Base-by-base conservation (phyloP, 2,888 invertebrate genomes). In the Sicus ferrugineus region DNA sequence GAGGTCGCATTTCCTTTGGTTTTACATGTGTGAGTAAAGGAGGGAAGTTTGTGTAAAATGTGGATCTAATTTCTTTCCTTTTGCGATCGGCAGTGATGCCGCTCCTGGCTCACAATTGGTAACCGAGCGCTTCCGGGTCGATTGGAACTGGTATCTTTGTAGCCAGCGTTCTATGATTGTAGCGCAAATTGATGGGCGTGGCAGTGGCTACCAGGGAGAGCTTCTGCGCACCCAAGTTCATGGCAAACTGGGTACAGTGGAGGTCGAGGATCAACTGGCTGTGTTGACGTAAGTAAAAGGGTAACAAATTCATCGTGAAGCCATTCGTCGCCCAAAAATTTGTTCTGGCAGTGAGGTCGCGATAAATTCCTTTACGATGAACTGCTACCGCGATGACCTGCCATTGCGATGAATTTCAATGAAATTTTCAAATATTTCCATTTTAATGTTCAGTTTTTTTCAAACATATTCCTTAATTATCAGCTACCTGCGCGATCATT, bases 141-240 rank as follows among this genome's bases (percentile, higher is more conserved):
- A 91, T 70, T 96, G 95, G 93, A 91, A 92, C 65, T 92, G 94
- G 87, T 96, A 95, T 85, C 86, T 97, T 67, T 90, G 93, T 3
- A 92, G 93, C 64, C 90, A 92, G 19, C 89, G 92, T 74, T 93
- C 93, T 82, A 93, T 94, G 80, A 92, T 96, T 73, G 93, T 95
- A 34, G 96, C 94, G 0, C 90, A 92, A 83, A 93, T 96, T 66
- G 97, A 97, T 85, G 96, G 93, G 0, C 87, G 96, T 42, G 97
- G 97, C 6, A 92, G 94, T 2, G 94, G 93, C 0, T 93, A 89
- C 75, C 90, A 95, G 85, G 96, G 96, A 0, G 93, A 94, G 79
- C 87, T 89, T 65, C 84, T 92, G 73, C 86, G 91, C 74, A 90
- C 91, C 14, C 91, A 92, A 81, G 88, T 94, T 30, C 93, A 94